A percentile compares a stretch with the other conserved stretches of the same genome.
phyloP scores from a whole-genome alignment of 2,797 vertebrate genomes.

The Sebastes itinus region DNA sequence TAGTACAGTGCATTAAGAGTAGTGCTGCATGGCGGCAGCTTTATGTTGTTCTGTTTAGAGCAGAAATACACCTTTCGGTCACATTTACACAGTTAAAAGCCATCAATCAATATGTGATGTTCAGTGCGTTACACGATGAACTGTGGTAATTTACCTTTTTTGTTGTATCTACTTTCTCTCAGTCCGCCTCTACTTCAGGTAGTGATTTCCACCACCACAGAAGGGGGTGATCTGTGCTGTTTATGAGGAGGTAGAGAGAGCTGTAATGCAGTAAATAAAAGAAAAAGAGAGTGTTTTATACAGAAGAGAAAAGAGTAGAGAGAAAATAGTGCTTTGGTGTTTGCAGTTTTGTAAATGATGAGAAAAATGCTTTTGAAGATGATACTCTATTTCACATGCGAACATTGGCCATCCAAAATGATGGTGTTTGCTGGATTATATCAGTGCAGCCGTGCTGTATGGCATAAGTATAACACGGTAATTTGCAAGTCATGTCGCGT shows the following conservation, averaged over 20 bases:
- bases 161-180: slow-evolving; percentile 5
- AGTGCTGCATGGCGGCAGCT: not conserved
- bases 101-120: slow-evolving; percentile 36
- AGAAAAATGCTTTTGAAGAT: not conserved
- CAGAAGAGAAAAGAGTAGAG: not conserved
- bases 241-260: not conserved
- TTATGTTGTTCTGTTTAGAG: slow-evolving; percentile 10
- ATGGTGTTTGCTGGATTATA: not conserved
- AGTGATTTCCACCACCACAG: slow-evolving; percentile 12
- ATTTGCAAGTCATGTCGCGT: too few relatives aligned
- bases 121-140: slow-evolving; percentile 21
- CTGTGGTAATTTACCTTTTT: slow-evolving; percentile 47
- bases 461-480: too few relatives aligned
- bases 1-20: slow-evolving; percentile 28
- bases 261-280: not conserved
- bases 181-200: slow-evolving; percentile 10
- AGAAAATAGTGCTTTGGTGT: not conserved
- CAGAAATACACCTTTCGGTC: slow-evolving; percentile 21
- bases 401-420: not conserved
- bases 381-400: not conserved
- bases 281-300: not conserved
- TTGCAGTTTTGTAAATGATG: not conserved
- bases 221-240: slow-evolving; percentile 12
- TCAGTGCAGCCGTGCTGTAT: not conserved
- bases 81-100: slow-evolving; percentile 28